Conservation (phyloP, 35 echinoderm and acorn worm species). For the Heliocidaris erythrogramma region DNA sequence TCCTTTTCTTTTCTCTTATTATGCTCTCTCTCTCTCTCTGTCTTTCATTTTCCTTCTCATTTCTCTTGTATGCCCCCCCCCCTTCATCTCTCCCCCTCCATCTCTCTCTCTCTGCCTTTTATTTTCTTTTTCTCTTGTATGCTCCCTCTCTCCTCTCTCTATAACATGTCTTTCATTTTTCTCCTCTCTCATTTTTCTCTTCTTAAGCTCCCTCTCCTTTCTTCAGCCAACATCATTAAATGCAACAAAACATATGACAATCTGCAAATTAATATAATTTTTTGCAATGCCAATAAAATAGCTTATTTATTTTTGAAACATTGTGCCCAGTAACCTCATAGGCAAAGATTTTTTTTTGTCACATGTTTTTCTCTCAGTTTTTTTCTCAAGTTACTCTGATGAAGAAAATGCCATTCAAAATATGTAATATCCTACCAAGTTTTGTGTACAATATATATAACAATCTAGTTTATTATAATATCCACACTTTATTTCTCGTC, state of each 20-base stretch:
- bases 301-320: conserved; percentile 42
- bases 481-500: neutral
- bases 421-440: neutral
- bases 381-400: neutral
- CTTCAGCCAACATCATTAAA: neutral
- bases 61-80: neutral
- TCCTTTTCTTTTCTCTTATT: neutral
- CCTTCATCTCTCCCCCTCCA: neutral
- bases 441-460: conserved; percentile 39
- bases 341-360: conserved; percentile 31
- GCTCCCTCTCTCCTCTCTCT: neutral
- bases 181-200: neutral
- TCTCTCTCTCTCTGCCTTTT: too few relatives aligned
- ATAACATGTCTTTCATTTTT: too few relatives aligned
- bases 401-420: conserved; percentile 32
- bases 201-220: neutral
- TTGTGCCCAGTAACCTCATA: conserved; percentile 32
- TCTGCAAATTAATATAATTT: neutral
- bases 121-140: too few relatives aligned
- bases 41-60: neutral
- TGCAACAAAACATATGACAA: neutral
- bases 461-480: conserved; percentile 16
- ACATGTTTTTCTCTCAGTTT: neutral
- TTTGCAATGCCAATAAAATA: conserved; percentile 45
- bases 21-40: neutral